Evolutionary conservation across 2,113 vertebrate genomes (phyloP).

Genomic region (Laterallus jamaicensis): DNA sequence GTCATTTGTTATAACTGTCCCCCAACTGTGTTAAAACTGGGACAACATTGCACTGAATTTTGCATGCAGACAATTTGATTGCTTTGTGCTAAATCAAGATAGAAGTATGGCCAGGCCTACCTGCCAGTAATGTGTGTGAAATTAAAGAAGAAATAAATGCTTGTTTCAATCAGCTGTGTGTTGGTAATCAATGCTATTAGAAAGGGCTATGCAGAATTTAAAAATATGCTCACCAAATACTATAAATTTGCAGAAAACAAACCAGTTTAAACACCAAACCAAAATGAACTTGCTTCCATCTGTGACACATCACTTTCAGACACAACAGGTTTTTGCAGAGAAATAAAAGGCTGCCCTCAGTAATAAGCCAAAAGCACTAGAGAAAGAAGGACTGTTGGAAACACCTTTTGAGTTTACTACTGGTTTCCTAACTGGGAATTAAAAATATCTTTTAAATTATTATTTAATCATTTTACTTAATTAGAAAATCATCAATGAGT

Average conservation of each 20-base stretch:
- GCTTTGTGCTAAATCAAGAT: conserved; percentile 1
- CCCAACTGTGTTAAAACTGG: background rate
- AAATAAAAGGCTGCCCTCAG: background rate
- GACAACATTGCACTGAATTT: background rate
- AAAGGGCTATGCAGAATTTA: background rate
- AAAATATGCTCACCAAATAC: background rate
- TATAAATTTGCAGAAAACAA: background rate
- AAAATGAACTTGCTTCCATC: background rate
- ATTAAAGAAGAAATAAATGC: background rate
- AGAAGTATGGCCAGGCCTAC: background rate
- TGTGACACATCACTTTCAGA: background rate
- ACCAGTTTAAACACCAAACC: background rate
- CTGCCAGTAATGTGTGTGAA: conserved; percentile 16
- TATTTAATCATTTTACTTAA: conserved; percentile 50
- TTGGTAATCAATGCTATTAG: background rate
- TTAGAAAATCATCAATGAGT: conserved; percentile 58
- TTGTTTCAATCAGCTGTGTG: background rate
- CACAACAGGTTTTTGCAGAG: background rate
- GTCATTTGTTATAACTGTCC: background rate
- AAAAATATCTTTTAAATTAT: conserved; percentile 22
- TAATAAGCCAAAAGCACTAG: background rate
- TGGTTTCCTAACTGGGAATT: conserved; percentile 34
- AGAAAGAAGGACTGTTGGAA: background rate
- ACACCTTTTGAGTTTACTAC: background rate
- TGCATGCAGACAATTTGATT: background rate